Evolutionary conservation across 2,797 vertebrate species (phyloP), one percentile per base, ranked within the genome.

Genomic region (Sebastes vulpes): DNA sequence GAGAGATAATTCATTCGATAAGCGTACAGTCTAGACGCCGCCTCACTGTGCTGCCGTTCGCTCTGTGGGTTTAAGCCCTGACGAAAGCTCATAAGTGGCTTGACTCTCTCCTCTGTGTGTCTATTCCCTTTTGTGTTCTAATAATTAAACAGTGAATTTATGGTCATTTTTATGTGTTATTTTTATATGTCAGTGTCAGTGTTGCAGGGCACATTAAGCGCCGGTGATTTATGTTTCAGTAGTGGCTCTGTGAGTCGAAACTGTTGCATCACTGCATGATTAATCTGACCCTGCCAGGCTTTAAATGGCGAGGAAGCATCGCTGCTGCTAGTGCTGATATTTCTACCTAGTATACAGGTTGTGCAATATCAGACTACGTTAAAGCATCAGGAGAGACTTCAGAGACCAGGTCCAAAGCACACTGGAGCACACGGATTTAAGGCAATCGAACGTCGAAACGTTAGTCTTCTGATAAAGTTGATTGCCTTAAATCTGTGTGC

Each of bases 1-100:
- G 46, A 69, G 79, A 79, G 77, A 59, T 92, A 87, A 92, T 91
- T 84, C 48, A 59, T 52, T 57, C 67, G 81, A 92, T 86, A 81
- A 81, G 85, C 70, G 35, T 82, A 85, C 67, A 68, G 90, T 90
- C 91, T 92, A 87, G 88, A 90, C 84, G 20, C 38, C 16, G 57
- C 79, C 71, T 78, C 60, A 3, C 72, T 26, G 35, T 12, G 65
- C 77, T 59, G 65, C 21, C 57, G 63, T 79, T 83, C 56, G 29
- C 65, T 69, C 68, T 72, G 74, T 60, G 78, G 76, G 59, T 46
- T 48, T 46, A 42, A 74, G 65, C 58, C 74, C 50, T 9, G 53
- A 60, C 18, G 56, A 69, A 79, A 57, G 60, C 83, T 60, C 18
- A 38, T 66, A 29, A 87, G 52, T 21, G 2, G 48, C 72, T 66